phyloP scores from a whole-genome alignment of 2,113 vertebrate species.

The Hemichromis elongatus region DNA sequence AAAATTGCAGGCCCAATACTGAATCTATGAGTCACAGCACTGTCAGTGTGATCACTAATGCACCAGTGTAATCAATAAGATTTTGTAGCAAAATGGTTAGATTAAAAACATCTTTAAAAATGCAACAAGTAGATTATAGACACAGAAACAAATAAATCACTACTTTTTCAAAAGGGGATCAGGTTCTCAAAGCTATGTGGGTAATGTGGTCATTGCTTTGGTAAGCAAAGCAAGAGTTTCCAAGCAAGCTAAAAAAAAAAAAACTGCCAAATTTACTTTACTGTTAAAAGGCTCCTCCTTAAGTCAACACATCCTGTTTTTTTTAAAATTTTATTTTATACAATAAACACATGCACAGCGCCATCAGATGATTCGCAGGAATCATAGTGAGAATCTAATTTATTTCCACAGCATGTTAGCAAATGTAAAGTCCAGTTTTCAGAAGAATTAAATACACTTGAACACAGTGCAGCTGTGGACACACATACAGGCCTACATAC shows the following conservation, averaged over 20 bases:
- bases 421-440: neutral
- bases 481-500: neutral
- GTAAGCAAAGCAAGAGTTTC: neutral
- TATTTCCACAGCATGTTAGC: neutral
- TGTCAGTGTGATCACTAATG: neutral
- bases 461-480: neutral
- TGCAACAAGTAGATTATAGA: neutral
- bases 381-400: neutral
- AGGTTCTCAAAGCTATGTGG: neutral
- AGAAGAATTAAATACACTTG: neutral
- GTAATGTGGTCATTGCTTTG: neutral
- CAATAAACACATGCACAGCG: rapidly evolving
- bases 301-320: neutral
- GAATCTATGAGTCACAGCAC: neutral
- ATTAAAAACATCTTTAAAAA: neutral
- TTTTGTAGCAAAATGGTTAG: neutral
- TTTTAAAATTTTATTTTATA: rapidly evolving
- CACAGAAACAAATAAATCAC: neutral
- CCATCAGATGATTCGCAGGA: neutral
- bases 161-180: neutral
- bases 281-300: neutral
- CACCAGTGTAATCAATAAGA: neutral
- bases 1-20: neutral
- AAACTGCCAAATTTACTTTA: neutral
- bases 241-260: neutral